Evolutionary conservation across 2,113 vertebrate genomes (phyloP), one percentile per base, ranked within the genome.

Genomic region (Pelusios castaneus): DNA sequence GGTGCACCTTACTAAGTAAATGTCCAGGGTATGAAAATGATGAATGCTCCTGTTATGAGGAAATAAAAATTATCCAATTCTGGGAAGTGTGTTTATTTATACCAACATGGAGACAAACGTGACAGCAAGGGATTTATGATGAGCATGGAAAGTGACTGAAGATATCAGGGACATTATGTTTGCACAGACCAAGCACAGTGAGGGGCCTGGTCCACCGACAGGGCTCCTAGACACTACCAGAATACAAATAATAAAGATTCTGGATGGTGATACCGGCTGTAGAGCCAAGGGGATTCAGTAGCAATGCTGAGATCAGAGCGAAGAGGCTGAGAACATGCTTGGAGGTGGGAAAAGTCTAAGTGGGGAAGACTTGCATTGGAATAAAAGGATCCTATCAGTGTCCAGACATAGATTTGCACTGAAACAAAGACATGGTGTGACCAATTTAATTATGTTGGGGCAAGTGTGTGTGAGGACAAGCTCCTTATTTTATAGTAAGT

Each of bases 381-480:
- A 73, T 38, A 12, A 73, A 73, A 70, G 38, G n/a, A 22, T 24
- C 38, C 22, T 41, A 73, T 24, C 38, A 41, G 67, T 38, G 9
- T 73, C 67, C 19, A 24, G 13, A 14, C 31, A 63, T 6, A 63
- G 58, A 34, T 63, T 31, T 34, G 31, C 38, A 73, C 38, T 41
- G 19, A 41, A 38, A 73, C 10, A 41, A 38, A 21, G n/a, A 43
- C 49, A 0, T 43, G 49, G 54, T 11, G 10, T 56, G 38, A 60
- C 54, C 79, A 78, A 7, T 82, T 82, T 79, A 2, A 8, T 29
- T 79, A 38, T 58, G 52, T 25, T 12, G 16, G 7, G 52, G 38
- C 21, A 1, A 0, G 52, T 58, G 31, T 22, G 0, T 77, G 34
- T 0, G 16, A 67, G 75, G 27, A 49, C 25, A 77, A 70, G 12